These are phyloP conservation scores for Motacilla alba DNA, from an alignment of 2,113 vertebrate species.

Conservation along the genomic window DNA sequence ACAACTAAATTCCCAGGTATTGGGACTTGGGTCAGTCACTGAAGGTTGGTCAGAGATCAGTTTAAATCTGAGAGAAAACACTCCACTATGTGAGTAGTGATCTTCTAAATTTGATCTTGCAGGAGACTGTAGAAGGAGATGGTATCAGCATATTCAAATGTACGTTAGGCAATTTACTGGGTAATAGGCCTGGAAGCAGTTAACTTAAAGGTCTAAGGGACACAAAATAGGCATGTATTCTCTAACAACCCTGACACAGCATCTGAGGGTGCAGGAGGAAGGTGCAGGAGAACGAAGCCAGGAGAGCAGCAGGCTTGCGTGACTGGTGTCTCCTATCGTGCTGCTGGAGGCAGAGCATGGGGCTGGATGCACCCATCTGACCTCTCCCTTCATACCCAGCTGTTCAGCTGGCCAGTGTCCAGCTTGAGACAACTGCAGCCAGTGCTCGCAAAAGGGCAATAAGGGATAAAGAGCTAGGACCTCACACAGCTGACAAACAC, in stretches of 20 bases:
- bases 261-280: neutral
- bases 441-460: neutral
- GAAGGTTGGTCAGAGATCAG: neutral
- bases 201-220: neutral
- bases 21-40: rapidly evolving
- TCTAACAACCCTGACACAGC: neutral
- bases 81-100: neutral
- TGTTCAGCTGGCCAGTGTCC: neutral
- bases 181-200: neutral
- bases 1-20: neutral
- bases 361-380: neutral
- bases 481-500: neutral
- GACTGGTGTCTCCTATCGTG: rapidly evolving
- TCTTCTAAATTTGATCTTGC: neutral
- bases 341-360: neutral
- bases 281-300: neutral
- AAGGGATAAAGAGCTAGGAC: neutral
- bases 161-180: neutral
- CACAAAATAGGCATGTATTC: neutral
- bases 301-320: neutral
- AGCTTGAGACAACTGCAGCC: neutral
- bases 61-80: neutral
- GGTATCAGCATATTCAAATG: neutral
- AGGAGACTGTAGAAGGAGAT: neutral
- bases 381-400: neutral